phyloP scores from a whole-genome alignment of 2,797 vertebrate genomes.

The Peromyscus nudipes region DNA sequence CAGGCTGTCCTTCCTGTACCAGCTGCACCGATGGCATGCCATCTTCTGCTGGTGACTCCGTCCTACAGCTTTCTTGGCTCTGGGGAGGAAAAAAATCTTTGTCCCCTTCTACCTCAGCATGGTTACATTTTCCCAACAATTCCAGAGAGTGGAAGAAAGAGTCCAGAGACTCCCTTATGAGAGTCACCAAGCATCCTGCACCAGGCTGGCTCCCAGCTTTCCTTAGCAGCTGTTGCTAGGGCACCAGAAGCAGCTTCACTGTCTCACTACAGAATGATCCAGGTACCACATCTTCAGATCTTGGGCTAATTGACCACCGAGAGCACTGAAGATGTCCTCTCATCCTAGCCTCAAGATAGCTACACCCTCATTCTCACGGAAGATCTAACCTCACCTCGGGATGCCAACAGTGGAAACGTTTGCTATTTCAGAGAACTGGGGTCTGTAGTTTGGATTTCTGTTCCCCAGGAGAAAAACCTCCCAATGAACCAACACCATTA shows the following conservation, averaged over 20 bases:
- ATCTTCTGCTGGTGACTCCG: not conserved
- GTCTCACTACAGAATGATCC: not conserved
- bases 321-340: not conserved
- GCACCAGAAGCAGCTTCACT: not conserved
- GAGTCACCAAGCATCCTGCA: not conserved
- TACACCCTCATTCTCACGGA: not conserved
- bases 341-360: not conserved
- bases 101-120: not conserved
- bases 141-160: not conserved
- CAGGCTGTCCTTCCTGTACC: not conserved
- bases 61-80: not conserved
- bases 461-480: not conserved
- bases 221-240: not conserved
- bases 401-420: not conserved
- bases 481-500: not conserved
- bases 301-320: not conserved
- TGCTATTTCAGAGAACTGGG: not conserved
- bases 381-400: not conserved
- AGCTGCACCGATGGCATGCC: not conserved
- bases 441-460: conserved; percentile 19
- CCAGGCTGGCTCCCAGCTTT: not conserved
- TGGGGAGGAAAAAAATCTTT: not conserved
- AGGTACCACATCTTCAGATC: not conserved
- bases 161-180: not conserved
- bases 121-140: not conserved